phyloP scores from a whole-genome alignment of 2,797 vertebrate species.

The Alosa sapidissima region DNA sequence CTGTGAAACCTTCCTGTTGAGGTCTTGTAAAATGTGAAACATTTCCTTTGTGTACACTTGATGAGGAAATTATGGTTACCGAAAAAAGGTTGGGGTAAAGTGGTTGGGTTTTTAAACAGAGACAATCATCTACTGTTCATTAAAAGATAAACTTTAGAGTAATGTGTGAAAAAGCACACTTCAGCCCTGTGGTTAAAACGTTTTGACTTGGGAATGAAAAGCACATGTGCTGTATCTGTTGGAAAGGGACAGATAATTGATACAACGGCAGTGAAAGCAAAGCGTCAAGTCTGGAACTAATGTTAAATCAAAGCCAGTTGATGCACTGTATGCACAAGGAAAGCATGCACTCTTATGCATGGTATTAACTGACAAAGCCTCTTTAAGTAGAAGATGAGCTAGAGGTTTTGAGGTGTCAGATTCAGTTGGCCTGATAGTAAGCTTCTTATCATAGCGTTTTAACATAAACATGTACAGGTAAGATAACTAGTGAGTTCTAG shows the following conservation, averaged over 20 bases:
- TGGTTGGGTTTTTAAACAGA: slow-evolving; percentile 20
- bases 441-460: not conserved
- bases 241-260: slow-evolving; percentile 15
- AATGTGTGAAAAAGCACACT: slow-evolving; percentile 29
- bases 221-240: slow-evolving; percentile 19
- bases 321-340: not conserved
- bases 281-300: slow-evolving; percentile 15
- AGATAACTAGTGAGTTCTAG: not conserved
- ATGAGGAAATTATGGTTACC: slow-evolving; percentile 31
- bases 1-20: not conserved
- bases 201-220: slow-evolving; percentile 2
- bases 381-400: not conserved
- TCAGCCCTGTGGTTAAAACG: slow-evolving; percentile 14
- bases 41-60: slow-evolving; percentile 29
- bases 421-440: not conserved
- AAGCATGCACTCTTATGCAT: not conserved
- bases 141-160: slow-evolving; percentile 34
- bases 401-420: not conserved
- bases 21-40: slow-evolving; percentile 31
- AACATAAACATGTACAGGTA: not conserved
- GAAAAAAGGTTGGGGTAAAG: slow-evolving; percentile 23
- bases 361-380: not conserved
- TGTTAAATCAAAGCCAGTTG: slow-evolving; percentile 10
- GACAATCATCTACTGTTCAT: slow-evolving; percentile 39
- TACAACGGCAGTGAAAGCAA: not conserved